Base-by-base conservation (phyloP, 1,140 invertebrate genomes). In the Tachypleus tridentatus region DNA sequence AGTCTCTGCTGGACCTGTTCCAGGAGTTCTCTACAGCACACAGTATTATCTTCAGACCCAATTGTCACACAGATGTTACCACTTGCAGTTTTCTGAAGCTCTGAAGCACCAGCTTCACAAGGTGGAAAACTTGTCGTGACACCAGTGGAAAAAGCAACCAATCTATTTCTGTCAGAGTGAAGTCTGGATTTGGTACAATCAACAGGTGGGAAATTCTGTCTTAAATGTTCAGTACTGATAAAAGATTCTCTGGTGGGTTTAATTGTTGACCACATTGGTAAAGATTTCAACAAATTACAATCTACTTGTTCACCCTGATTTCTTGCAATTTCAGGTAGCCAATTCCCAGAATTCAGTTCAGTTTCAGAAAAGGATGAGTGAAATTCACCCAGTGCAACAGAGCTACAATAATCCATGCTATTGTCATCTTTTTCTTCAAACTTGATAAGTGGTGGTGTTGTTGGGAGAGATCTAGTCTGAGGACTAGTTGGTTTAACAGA, bases 1-100 rank as follows among this genome's bases (percentile, higher is more conserved):
- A 94, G 87, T 3, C 88, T 86, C 67, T 87, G 83, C 74, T 91
- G 90, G 5, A 95, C 82, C 67, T 91, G 81, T 65, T 86, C 85
- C 7, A 95, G 77, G 64, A 95, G 90, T 58, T 89, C 84, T 57
- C 84, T 82, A 0, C 86, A 85, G 74, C 87, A 85, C 54, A 90
- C 76, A 10, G 69, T 67, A 47, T 29, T 10, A 49, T 57, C 51
- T n/a, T 51, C 29, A n/a, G 88, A 85, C 0, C 87, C 87, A n/a
- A 92, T 75, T 29, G 85, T 83, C 0, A 91, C 83, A 74, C 89
- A 85, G 63, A 80, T 74, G 57, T 76, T 78, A 29, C 79, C 78
- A 64, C 75, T 76, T 29, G 76, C 71, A 10, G 79, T 79, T 69
- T 79, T 80, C 60, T 78, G 74, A 49, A 75, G 61, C 57, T 72